These are phyloP conservation scores for Lateolabrax maculatus DNA, from an alignment of 2,797 vertebrate genomes.

Conservation along the genomic window DNA sequence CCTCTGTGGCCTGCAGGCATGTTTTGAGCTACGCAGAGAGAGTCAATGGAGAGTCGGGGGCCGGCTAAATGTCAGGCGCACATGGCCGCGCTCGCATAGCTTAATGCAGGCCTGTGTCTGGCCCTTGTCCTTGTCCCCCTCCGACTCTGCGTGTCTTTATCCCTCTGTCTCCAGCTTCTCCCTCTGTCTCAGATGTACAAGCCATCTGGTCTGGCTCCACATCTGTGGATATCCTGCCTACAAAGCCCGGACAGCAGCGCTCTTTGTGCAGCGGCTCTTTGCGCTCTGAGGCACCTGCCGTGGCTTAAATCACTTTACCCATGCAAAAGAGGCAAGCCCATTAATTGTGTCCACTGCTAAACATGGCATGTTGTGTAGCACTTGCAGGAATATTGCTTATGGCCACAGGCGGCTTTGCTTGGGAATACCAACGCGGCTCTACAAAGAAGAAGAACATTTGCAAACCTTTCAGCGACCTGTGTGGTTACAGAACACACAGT, in stretches of 20 bases:
- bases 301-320: slow-evolving; percentile 77
- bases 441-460: slow-evolving; percentile 48
- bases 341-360: slow-evolving; percentile 70
- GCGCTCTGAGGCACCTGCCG: slow-evolving; percentile 81
- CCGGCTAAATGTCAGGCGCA: slow-evolving; percentile 88
- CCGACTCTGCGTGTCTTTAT: slow-evolving; percentile 78
- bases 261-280: slow-evolving; percentile 75
- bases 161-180: slow-evolving; percentile 80
- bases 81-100: slow-evolving; percentile 82
- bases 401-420: slow-evolving; percentile 52
- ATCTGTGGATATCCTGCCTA: slow-evolving; percentile 84
- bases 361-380: slow-evolving; percentile 61
- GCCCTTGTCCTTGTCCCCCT: slow-evolving; percentile 71
- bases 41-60: slow-evolving; percentile 84
- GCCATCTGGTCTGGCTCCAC: slow-evolving; percentile 84
- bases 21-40: slow-evolving; percentile 86
- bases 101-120: slow-evolving; percentile 89
- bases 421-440: slow-evolving; percentile 37
- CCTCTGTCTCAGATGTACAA: slow-evolving; percentile 79
- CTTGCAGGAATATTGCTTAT: slow-evolving; percentile 63
- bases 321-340: slow-evolving; percentile 68
- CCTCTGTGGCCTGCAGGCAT: slow-evolving; percentile 89
- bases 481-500: slow-evolving; percentile 25
- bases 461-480: slow-evolving; percentile 49
- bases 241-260: slow-evolving; percentile 78